A percentile compares a stretch with the other conserved stretches of the same genome.
These are phyloP conservation scores for Scaptomyza polygonia DNA, from an alignment of 2,888 invertebrate species.

Conservation along the genomic window DNA sequence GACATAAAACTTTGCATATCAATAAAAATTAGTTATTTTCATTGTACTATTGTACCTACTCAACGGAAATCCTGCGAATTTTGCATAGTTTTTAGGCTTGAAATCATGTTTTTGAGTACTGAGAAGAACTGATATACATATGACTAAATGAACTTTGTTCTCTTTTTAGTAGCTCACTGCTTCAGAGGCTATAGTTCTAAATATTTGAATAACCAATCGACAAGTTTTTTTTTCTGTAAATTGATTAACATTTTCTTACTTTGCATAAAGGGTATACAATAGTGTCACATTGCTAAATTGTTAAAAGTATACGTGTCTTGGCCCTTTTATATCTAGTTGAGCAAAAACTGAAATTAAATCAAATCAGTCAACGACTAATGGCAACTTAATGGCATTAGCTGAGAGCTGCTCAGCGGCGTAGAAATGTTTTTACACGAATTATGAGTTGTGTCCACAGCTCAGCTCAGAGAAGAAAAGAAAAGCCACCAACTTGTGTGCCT, in stretches of 20 bases:
- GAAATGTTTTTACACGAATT: conserved; percentile 69
- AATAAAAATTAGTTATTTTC: too few relatives aligned
- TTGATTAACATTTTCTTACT: background rate
- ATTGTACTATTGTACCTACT: too few relatives aligned
- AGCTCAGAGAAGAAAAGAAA: conserved; percentile 32
- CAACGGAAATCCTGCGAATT: too few relatives aligned
- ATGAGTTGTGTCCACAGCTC: conserved; percentile 43
- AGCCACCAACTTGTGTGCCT: conserved; percentile 8
- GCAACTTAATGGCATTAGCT: conserved; percentile 75
- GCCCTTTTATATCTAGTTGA: conserved; percentile 20
- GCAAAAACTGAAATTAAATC: conserved; percentile 65
- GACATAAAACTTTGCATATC: too few relatives aligned
- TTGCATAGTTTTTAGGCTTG: too few relatives aligned
- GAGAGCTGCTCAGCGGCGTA: conserved; percentile 44
- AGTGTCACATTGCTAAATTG: background rate
- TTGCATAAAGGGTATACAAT: conserved; percentile 5
- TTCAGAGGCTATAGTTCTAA: too few relatives aligned
- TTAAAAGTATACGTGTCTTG: background rate
- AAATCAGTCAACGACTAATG: conserved; percentile 81
- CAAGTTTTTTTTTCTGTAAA: too few relatives aligned
- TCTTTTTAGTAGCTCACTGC: too few relatives aligned
- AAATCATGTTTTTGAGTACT: too few relatives aligned
- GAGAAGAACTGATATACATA: too few relatives aligned
- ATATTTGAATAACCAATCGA: too few relatives aligned
- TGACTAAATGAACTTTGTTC: too few relatives aligned